Evolutionary conservation across 1,140 invertebrate species (phyloP).

Genomic region (Octopus sinensis): DNA sequence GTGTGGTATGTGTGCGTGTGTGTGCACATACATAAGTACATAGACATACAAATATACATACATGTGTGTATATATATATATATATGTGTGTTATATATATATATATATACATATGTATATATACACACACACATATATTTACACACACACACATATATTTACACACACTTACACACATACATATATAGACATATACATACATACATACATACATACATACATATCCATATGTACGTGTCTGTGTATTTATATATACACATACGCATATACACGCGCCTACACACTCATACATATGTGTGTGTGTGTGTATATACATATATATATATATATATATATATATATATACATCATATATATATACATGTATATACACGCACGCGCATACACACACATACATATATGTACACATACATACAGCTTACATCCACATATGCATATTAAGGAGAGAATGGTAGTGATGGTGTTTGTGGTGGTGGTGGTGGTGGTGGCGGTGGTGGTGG

Average conservation of each 20-base stretch:
- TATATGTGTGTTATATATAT: too few relatives aligned
- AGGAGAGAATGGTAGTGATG: too few relatives aligned
- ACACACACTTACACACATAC: background rate
- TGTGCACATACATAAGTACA: too few relatives aligned
- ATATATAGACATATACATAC: background rate
- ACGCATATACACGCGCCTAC: background rate
- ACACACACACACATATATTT: background rate
- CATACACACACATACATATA: background rate
- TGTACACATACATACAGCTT: background rate
- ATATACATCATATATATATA: background rate
- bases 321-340: constrained; percentile 2
- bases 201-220: background rate
- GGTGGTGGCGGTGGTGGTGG: too few relatives aligned
- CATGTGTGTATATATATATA: too few relatives aligned
- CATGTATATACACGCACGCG: background rate
- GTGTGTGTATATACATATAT: background rate
- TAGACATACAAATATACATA: too few relatives aligned
- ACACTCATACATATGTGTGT: background rate
- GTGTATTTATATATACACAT: constrained; percentile 3
- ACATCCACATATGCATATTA: too few relatives aligned
- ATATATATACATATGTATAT: too few relatives aligned
- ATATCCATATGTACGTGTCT: background rate
- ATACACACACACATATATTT: too few relatives aligned
- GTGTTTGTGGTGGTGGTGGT: too few relatives aligned
- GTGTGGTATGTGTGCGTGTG: too few relatives aligned